Percentiles rank a stretch among this genome's conserved stretches.
These are phyloP conservation scores for Drosophila paranaensis DNA, from an alignment of 2,888 invertebrate genomes.

Conservation along the genomic window DNA sequence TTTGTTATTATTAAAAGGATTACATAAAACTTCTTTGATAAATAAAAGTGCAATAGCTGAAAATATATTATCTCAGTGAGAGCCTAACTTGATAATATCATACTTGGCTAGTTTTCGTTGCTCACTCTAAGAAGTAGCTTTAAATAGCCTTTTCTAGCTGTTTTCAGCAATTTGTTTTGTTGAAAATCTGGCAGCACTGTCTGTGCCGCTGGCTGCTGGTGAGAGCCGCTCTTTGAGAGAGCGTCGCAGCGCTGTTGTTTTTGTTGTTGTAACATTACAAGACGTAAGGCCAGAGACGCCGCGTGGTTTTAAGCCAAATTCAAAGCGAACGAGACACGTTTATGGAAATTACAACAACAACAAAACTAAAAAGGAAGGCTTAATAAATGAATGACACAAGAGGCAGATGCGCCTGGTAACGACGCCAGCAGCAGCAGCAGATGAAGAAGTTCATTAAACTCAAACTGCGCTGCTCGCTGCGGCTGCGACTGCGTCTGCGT, in stretches of 20 bases:
- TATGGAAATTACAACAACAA: constrained; percentile 48
- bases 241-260: constrained; percentile 14
- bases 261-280: constrained; percentile 65
- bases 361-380: constrained; percentile 9
- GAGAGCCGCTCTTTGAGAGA: constrained; percentile 37
- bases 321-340: constrained; percentile 35
- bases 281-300: constrained; percentile 45
- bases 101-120: background rate
- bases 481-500: constrained; percentile 39
- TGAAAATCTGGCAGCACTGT: constrained; percentile 7
- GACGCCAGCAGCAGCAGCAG: background rate
- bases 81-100: background rate
- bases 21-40: background rate
- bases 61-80: background rate
- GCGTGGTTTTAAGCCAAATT: constrained; percentile 55
- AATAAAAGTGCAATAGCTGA: background rate
- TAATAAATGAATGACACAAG: constrained; percentile 18
- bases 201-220: background rate
- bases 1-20: background rate
- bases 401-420: constrained; percentile 15
- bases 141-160: background rate
- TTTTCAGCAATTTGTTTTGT: background rate
- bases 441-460: constrained; percentile 53
- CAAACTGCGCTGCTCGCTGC: constrained; percentile 16
- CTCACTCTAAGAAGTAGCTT: background rate